Base-by-base conservation (phyloP, 2,113 vertebrate species). In the Catharus bicknelli region DNA sequence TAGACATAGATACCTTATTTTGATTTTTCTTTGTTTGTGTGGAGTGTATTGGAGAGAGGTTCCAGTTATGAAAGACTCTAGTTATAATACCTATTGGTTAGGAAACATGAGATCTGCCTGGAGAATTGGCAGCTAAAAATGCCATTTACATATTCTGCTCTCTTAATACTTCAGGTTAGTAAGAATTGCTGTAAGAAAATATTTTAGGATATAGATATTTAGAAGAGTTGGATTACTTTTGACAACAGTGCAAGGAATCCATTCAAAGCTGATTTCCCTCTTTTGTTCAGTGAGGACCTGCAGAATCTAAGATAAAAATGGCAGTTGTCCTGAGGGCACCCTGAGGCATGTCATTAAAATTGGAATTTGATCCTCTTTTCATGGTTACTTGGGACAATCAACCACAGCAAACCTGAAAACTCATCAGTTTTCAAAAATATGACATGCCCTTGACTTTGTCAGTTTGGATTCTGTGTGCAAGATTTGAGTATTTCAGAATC, bases 291-390 rank as follows among this genome's bases (percentile, higher is more conserved):
- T 18, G 92, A 97, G 96, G 96, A 98, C 97, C 97, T 98, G 97
- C 97, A 98, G 97, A 98, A 98, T 98, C 97, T 97, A 97, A 99
- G 99, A 99, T 99, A 98, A 98, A 99, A 99, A 99, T 99, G 98
- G 98, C 97, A 98, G 96, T 98, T 98, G 97, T 99, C 99, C 98
- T 98, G 98, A 98, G 98, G 99, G 98, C 98, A 98, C 98, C 99
- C 98, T 91, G 97, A 98, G 98, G 99, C 98, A 98, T 98, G 98
- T 99, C 98, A 99, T 99, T 99, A 99, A 98, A 98, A 99, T 97
- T 95, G 95, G 98, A 99, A 99, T 99, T 98, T 99, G 98, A 99
- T 99, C 98, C 98, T 98, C 97, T 97, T 98, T 98, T 98, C 97
- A 98, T 98, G 98, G 97, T 98, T 97, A 96, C 98, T 99, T 98